Percentiles rank a stretch among this genome's conserved stretches.
Evolutionary conservation across 2,888 invertebrate genomes (phyloP).

Genomic region (Exephanes ischioxanthus): DNA sequence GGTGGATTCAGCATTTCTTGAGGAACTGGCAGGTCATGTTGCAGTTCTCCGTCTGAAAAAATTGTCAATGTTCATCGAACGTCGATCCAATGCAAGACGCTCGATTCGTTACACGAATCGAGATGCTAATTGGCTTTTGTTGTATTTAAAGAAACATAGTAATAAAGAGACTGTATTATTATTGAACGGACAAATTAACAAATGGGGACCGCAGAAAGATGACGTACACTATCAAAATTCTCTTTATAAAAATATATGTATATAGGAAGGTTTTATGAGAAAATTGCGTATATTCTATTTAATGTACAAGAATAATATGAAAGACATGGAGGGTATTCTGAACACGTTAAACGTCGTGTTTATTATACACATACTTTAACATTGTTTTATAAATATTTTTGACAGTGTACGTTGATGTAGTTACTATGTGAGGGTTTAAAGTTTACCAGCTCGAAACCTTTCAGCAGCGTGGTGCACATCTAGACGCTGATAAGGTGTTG

Average conservation of each 20-base stretch:
- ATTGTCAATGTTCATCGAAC: not conserved
- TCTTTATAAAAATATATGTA: too few species aligned
- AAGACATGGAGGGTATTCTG: too few species aligned
- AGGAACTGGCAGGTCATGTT: not conserved
- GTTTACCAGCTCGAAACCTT: conserved; percentile 2
- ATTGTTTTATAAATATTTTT: too few species aligned
- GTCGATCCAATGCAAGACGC: not conserved
- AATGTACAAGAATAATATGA: too few species aligned
- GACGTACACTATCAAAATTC: too few species aligned
- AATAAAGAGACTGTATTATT: not conserved
- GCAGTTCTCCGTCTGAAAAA: not conserved
- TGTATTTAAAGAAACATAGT: not conserved
- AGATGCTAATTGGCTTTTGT: not conserved
- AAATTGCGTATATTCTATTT: too few species aligned
- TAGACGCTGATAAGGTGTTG: not conserved
- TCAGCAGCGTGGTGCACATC: not conserved
- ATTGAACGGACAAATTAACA: too few species aligned
- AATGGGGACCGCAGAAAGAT: too few species aligned
- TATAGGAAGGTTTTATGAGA: too few species aligned
- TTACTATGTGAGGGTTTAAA: not conserved
- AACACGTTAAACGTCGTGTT: too few species aligned
- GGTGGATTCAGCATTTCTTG: not conserved
- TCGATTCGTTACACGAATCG: not conserved
- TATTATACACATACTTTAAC: too few species aligned
- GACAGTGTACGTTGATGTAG: not conserved